These are phyloP conservation scores for Lethrus apterus DNA, from an alignment of 1,140 invertebrate genomes.

Conservation along the genomic window DNA sequence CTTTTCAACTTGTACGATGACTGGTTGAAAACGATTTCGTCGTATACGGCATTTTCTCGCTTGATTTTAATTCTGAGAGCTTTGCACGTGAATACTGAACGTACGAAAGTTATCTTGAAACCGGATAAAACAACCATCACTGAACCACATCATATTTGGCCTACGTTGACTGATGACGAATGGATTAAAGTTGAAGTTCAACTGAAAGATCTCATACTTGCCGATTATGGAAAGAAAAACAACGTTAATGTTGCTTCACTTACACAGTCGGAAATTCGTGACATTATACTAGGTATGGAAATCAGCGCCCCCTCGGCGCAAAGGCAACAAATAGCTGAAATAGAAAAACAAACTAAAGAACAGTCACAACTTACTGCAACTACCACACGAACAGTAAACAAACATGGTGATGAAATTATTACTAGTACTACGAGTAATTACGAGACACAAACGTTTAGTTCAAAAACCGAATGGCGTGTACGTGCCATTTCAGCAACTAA, in stretches of 20 bases:
- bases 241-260: conserved; percentile 98
- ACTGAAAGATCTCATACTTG: conserved; percentile 95
- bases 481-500: conserved; percentile 98
- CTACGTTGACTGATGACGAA: conserved; percentile 92
- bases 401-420: conserved; percentile 99
- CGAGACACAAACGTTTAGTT: conserved; percentile 96
- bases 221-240: conserved; percentile 99
- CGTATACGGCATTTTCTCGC: conserved; percentile 95
- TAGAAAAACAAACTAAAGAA: conserved; percentile 99
- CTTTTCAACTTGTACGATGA: conserved; percentile 99
- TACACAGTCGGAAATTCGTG: conserved; percentile 97
- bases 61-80: conserved; percentile 94
- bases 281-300: conserved; percentile 99
- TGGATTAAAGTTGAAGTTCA: conserved; percentile 99
- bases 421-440: conserved; percentile 98
- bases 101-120: conserved; percentile 96
- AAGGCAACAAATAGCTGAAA: conserved; percentile 98
- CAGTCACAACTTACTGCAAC: conserved; percentile 97
- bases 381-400: conserved; percentile 96
- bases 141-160: conserved; percentile 99
- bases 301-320: conserved; percentile 98
- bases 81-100: conserved; percentile 97
- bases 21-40: conserved; percentile 96
- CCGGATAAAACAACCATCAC: conserved; percentile 99
- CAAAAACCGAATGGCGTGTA: conserved; percentile 98